A percentile compares a stretch with the other conserved stretches of the same genome.
phyloP scores from a whole-genome alignment of 2,113 vertebrate species.

The Conger conger region DNA sequence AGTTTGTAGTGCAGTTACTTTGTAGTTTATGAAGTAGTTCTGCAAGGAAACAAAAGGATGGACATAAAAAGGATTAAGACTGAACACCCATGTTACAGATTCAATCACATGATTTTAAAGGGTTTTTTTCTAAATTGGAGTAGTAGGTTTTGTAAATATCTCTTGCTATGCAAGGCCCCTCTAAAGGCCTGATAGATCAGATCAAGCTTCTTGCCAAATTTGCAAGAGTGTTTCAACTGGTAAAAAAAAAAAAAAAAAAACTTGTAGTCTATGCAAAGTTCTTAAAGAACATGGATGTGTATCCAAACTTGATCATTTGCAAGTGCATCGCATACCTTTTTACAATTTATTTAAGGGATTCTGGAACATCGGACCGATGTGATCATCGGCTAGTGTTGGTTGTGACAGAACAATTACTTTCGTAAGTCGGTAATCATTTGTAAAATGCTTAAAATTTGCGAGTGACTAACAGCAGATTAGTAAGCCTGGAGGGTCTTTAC shows the following conservation, averaged over 20 bases:
- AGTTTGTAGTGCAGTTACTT: too few relatives aligned
- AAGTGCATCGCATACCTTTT: not conserved
- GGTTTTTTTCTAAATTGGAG: too few relatives aligned
- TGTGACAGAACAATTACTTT: not conserved
- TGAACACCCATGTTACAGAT: too few relatives aligned
- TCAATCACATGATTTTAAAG: too few relatives aligned
- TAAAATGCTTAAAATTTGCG: not conserved
- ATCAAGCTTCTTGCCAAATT: not conserved
- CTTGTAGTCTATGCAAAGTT: not conserved
- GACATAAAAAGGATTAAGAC: too few relatives aligned
- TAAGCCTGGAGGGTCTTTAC: not conserved
- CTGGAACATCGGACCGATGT: not conserved
- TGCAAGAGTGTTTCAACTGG: not conserved
- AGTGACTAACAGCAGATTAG: not conserved
- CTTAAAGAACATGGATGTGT: not conserved
- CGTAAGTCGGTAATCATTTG: not conserved
- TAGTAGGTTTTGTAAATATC: not conserved
- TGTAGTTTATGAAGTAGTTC: too few relatives aligned
- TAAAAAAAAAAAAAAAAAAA: not conserved
- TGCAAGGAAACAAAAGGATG: too few relatives aligned
- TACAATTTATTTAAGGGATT: not conserved
- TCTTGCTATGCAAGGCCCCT: not conserved
- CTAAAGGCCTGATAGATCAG: not conserved
- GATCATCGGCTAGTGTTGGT: not conserved
- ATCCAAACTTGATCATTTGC: not conserved